Base-by-base conservation (phyloP, 2,797 vertebrate species). In the Melanotaenia boesemani region DNA sequence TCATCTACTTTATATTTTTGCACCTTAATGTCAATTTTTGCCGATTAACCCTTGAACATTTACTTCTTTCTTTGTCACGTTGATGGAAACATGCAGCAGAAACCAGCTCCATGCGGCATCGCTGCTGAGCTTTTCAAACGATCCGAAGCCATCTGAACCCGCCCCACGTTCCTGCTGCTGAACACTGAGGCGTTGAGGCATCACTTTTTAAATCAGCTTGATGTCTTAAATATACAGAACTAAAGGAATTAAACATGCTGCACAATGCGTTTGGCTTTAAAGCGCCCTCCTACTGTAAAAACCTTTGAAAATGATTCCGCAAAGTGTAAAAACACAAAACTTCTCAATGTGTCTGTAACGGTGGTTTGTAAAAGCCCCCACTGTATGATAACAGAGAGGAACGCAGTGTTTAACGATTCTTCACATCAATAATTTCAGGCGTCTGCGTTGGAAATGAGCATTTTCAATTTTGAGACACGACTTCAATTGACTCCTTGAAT, bases 351-450 rank as follows among this genome's bases (percentile, higher is more conserved):
- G 48, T 76, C 55, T 70, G 26, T 44, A 79, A 83, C 76, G 79
- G 61, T 76, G 81, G 62, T 61, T 64, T 70, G 48, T 54, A 60
- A 73, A 75, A 87, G 63, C 74, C 72, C 46, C 66, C 59, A 64
- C 75, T 84, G 83, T 82, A 74, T 60, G 79, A 90, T 83, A 87
- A 89, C 54, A 66, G 72, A 67, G 77, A 72, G 41, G n/a, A 62
- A 57, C 28, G 77, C 50, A 15, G 77, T 76, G 76, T 87, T 87
- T 84, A 76, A 89, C 81, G 68, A 73, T 70, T 72, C 81, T 79
- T 84, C 75, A 81, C 89, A 91, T 94, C 85, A 92, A 93, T 91
- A 85, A 92, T 91, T 92, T 79, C 83, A 80, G 39, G 80, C 58
- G 24, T 61, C 80, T 77, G 78, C 57, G 44, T 82, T 54, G 48